A percentile compares a stretch with the other conserved stretches of the same genome.
Conservation (phyloP, 2,888 invertebrate species). For the Pelosia muscerda region DNA sequence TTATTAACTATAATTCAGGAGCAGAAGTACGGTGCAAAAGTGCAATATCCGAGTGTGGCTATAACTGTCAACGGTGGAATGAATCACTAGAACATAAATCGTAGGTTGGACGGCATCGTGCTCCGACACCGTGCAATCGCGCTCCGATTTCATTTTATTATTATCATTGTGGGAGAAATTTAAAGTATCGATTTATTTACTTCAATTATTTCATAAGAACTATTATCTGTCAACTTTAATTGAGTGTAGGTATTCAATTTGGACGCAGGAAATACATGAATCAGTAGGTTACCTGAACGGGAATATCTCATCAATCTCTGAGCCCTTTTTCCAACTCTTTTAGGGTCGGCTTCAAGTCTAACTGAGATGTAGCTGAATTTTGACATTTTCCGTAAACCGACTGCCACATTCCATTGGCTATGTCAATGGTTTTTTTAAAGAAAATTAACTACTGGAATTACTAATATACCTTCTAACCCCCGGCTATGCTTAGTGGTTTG, state of each 20-base stretch:
- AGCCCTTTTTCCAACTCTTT: too few relatives aligned
- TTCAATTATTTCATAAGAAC: conserved; percentile 72
- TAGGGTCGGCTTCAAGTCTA: too few relatives aligned
- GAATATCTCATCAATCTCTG: background rate
- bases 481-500: too few relatives aligned
- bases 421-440: too few relatives aligned
- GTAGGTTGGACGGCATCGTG: conserved; percentile 71
- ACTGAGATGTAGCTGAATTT: too few relatives aligned
- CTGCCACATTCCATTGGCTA: too few relatives aligned
- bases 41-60: conserved; percentile 81
- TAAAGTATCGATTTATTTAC: conserved; percentile 72
- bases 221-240: conserved; percentile 31
- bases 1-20: conserved; percentile 77
- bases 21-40: conserved; percentile 78
- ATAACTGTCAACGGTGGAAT: conserved; percentile 81
- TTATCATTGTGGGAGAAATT: conserved; percentile 65
- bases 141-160: conserved; percentile 78
- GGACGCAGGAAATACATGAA: background rate
- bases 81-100: conserved; percentile 84
- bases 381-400: too few relatives aligned
- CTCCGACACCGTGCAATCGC: conserved; percentile 65
- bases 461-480: too few relatives aligned
- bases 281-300: background rate
- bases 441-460: too few relatives aligned
- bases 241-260: background rate